Conservation (phyloP, 2,888 invertebrate species). For the Crematogaster levior region DNA sequence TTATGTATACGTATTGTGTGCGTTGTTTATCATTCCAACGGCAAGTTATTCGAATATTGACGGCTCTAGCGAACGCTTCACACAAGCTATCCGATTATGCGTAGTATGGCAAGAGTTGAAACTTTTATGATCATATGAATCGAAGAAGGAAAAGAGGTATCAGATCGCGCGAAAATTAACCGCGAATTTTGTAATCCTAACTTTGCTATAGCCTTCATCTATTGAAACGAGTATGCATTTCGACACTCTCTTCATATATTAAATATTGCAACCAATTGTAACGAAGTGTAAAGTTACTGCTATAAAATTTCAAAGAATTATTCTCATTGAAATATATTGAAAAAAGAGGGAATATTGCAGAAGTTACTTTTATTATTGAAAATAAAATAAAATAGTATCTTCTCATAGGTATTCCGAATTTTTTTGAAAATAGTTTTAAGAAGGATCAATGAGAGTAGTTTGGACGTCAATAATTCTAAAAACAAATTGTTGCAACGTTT, state of each 20-base stretch:
- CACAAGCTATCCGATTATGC: constrained; percentile 20
- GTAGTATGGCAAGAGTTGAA: constrained; percentile 6
- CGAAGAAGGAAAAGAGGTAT: not conserved
- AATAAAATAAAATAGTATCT: not conserved
- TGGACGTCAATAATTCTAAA: not conserved
- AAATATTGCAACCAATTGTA: constrained; percentile 28
- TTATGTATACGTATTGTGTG: constrained; percentile 9
- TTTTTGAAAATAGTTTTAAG: not conserved
- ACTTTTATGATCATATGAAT: not conserved
- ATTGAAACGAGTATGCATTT: constrained; percentile 31
- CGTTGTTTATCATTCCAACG: not conserved
- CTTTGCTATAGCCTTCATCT: constrained; percentile 32
- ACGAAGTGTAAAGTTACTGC: not conserved
- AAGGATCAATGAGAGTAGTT: constrained; percentile 2
- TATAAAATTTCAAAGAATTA: constrained; percentile 10
- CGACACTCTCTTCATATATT: not conserved
- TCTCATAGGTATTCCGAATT: not conserved
- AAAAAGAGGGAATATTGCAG: not conserved
- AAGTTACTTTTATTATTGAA: not conserved
- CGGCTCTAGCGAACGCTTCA: constrained; percentile 30
- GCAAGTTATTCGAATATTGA: constrained; percentile 24
- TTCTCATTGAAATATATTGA: not conserved
- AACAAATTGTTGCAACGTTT: constrained; percentile 33
- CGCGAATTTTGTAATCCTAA: constrained; percentile 31
- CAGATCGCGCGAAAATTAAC: constrained; percentile 20